Evolutionary conservation across 2,797 vertebrate genomes (phyloP), one percentile per base, ranked within the genome.

Genomic region (Sciaenops ocellatus): DNA sequence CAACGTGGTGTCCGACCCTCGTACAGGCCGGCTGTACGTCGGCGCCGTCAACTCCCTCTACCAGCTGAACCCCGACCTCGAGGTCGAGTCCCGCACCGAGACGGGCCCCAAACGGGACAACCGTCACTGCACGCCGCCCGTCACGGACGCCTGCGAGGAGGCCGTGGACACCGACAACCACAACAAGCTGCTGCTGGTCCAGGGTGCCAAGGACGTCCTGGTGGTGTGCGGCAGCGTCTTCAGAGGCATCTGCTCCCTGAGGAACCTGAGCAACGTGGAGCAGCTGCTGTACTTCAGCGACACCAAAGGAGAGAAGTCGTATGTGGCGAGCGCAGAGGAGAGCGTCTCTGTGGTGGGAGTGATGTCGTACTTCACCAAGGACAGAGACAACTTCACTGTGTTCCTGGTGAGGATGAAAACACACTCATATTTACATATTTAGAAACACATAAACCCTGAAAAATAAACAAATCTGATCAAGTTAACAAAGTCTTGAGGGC

Each of bases 201-300:
- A 98, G 77, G 74, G 81, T 0, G 89, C 34, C 0, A 89, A 90
- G 9, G 84, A 91, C 65, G 83, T 91, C 28, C 91, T 98, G 82
- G 94, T 99, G 15, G 96, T 96, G 41, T 99, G 98, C 3, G 98
- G 98, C 77, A 99, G 97, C 86, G 86, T 99, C 77, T 99, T 96
- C 90, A 94, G 97, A 22, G 98, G 98, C 47, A 97, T 99, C 89
- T 99, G 98, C 72, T 96, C 97, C 1, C 94, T 98, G 83, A 93
- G 95, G 18, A 93, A 96, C 77, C 94, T 98, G 12, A 94, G 94
- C 82, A 90, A 95, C 41, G 94, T 99, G 75, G 94, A 95, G 0
- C 50, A 87, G 0, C 73, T 78, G 50, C 71, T 95, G 9, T 97
- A 97, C 92, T 98, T 97, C 1, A 96, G 96, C 22, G 97, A 98